Conservation (phyloP, 2,888 invertebrate genomes). For the Mycalesis mineus region DNA sequence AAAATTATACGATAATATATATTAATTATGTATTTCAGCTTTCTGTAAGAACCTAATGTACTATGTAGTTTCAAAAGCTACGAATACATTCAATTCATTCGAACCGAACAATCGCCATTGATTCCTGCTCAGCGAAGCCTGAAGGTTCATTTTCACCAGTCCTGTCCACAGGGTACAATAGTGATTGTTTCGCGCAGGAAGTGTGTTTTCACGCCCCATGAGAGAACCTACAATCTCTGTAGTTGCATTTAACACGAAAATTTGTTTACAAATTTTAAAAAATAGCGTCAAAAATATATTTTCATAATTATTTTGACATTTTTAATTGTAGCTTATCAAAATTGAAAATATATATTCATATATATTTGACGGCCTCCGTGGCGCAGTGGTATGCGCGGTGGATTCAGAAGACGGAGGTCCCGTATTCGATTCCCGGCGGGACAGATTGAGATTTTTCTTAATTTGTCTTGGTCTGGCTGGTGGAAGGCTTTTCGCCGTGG, state of each 20-base stretch:
- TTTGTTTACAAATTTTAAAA: not conserved
- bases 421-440: no score
- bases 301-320: no score
- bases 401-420: no score
- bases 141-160: constrained; percentile 71
- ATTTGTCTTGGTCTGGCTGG: no score
- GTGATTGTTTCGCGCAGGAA: constrained; percentile 72
- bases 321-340: no score
- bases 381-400: no score
- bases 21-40: not conserved
- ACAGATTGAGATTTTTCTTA: no score
- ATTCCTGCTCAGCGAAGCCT: constrained; percentile 63
- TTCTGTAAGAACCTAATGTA: not conserved
- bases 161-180: constrained; percentile 51
- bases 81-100: constrained; percentile 7
- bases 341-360: no score
- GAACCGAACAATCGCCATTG: constrained; percentile 66
- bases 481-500: no score
- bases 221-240: constrained; percentile 48
- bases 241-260: constrained; percentile 32
- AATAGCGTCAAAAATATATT: no score
- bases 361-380: no score
- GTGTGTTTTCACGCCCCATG: constrained; percentile 61
- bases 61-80: constrained; percentile 6
- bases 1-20: no score